Percentiles rank a stretch among this genome's conserved stretches.
Evolutionary conservation across 2,797 vertebrate species (phyloP).

Genomic region (Remorina albescens): DNA sequence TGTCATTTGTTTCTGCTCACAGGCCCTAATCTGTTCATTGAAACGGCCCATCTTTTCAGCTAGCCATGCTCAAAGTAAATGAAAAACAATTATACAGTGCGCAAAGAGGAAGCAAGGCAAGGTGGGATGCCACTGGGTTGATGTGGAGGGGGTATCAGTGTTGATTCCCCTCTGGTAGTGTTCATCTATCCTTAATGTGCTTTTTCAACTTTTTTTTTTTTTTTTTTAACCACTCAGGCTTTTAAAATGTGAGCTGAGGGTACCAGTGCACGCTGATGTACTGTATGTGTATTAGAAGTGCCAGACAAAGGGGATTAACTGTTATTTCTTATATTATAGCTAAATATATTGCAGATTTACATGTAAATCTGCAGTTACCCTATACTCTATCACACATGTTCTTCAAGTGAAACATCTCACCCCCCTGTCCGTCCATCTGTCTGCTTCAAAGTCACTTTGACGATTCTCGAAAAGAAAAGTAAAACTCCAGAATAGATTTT

Average conservation of each 20-base stretch:
- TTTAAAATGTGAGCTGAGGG: conserved; percentile 16
- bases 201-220: conserved; percentile 2
- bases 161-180: conserved; percentile 35
- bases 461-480: conserved; percentile 57
- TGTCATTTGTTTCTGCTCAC: conserved; percentile 96
- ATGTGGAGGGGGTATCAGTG: conserved; percentile 43
- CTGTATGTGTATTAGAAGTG: not conserved
- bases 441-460: conserved; percentile 32
- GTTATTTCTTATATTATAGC: not conserved
- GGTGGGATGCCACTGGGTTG: conserved; percentile 68
- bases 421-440: conserved; percentile 26
- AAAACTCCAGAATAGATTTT: conserved; percentile 76
- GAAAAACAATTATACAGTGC: conserved; percentile 85
- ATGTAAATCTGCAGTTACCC: not conserved
- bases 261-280: conserved; percentile 7
- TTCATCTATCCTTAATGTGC: conserved; percentile 41
- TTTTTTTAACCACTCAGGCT: conserved; percentile 31
- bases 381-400: not conserved
- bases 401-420: not conserved
- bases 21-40: conserved; percentile 96
- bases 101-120: conserved; percentile 55
- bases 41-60: conserved; percentile 92
- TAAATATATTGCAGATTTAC: conserved; percentile 10
- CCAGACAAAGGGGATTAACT: not conserved
- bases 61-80: conserved; percentile 90